Conservation (phyloP, 1,140 invertebrate species). For the Pogonognathellus flavescens region DNA sequence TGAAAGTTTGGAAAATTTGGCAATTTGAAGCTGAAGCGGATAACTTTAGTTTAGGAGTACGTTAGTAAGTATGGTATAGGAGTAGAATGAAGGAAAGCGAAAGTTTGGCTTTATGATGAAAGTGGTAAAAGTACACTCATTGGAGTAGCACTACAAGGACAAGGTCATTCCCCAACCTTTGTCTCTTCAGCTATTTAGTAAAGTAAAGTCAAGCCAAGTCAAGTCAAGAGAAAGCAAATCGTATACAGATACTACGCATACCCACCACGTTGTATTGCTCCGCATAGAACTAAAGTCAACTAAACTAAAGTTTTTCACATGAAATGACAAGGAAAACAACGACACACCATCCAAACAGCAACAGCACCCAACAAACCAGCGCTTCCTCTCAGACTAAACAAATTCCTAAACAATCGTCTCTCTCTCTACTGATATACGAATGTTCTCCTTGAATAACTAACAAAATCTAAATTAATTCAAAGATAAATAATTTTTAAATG, state of each 20-base stretch:
- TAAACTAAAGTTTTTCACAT: constrained; percentile 36
- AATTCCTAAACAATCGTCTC: background rate
- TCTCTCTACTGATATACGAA: background rate
- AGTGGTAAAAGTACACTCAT: constrained; percentile 62
- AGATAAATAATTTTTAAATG: background rate
- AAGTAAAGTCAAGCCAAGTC: constrained; percentile 14
- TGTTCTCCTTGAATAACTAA: background rate
- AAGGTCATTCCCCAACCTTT: constrained; percentile 61
- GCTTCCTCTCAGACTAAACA: background rate
- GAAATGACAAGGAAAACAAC: constrained; percentile 28
- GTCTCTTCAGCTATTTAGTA: constrained; percentile 38
- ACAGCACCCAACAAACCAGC: background rate
- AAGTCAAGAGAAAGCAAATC: background rate
- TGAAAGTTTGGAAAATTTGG: constrained; percentile 63
- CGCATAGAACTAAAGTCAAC: background rate
- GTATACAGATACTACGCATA: background rate
- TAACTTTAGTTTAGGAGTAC: constrained; percentile 62
- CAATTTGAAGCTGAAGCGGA: constrained; percentile 61
- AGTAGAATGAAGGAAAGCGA: constrained; percentile 53
- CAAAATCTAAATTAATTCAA: background rate
- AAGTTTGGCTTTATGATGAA: constrained; percentile 64
- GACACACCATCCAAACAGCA: background rate
- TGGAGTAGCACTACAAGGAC: constrained; percentile 59
- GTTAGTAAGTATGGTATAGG: constrained; percentile 50
- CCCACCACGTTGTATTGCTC: background rate